Conservation (phyloP, 1,140 invertebrate genomes). For the Phocides pigmalion region DNA sequence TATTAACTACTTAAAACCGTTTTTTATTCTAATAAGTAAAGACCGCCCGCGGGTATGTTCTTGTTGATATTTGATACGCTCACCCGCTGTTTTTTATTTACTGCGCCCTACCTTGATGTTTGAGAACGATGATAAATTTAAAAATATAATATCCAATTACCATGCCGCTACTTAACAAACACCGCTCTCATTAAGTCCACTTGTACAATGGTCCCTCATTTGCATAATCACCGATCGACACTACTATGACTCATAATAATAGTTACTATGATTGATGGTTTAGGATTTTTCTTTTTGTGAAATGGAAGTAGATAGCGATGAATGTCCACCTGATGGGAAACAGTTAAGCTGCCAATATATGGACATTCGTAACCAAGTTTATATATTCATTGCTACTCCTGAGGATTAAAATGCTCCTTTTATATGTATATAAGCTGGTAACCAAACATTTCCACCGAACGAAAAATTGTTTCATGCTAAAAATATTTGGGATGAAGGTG, state of each 20-base stretch:
- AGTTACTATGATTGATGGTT: slow-evolving; percentile 13
- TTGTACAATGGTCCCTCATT: slow-evolving; percentile 17
- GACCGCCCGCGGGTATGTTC: slow-evolving; percentile 32
- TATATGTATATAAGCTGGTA: no score
- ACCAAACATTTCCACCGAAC: no score
- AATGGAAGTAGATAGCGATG: not conserved
- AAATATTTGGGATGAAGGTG: no score
- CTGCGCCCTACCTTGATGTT: slow-evolving; percentile 33
- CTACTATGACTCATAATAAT: slow-evolving; percentile 14
- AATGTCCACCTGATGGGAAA: no score
- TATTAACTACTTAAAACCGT: slow-evolving; percentile 30
- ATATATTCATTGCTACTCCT: no score
- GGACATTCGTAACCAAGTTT: no score
- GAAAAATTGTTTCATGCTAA: no score
- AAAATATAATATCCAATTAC: slow-evolving; percentile 35
- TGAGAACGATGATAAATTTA: slow-evolving; percentile 31
- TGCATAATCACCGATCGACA: slow-evolving; percentile 25
- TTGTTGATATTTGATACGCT: slow-evolving; percentile 37
- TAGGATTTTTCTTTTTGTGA: not conserved
- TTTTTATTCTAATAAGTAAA: slow-evolving; percentile 36
- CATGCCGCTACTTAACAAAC: slow-evolving; percentile 21
- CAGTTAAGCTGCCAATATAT: no score
- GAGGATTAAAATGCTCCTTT: no score
- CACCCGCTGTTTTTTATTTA: slow-evolving; percentile 38
- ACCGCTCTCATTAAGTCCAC: slow-evolving; percentile 32